Conservation (phyloP, 2,113 vertebrate species). For the Patagioenas fasciata region DNA sequence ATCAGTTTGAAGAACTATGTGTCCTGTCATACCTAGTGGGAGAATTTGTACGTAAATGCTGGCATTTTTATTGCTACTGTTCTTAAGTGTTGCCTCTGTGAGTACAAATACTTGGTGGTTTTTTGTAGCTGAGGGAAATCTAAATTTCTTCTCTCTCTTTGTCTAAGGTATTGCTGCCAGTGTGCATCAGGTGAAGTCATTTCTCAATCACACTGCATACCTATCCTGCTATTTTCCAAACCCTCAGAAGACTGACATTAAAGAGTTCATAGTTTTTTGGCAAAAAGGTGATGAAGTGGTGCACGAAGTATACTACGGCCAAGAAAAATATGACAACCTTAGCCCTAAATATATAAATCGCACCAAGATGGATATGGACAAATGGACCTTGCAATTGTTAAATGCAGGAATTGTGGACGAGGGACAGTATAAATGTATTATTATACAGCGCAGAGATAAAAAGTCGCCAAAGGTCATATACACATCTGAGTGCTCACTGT, state of each 20-base stretch:
- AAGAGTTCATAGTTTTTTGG: constrained; percentile 44
- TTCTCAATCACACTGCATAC: constrained; percentile 53
- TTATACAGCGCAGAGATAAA: constrained; percentile 10
- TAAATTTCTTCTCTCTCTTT: neutral
- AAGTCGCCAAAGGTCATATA: neutral
- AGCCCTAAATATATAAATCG: constrained; percentile 51
- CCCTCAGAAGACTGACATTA: neutral
- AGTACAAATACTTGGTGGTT: neutral
- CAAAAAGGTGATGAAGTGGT: constrained; percentile 33
- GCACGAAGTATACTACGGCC: neutral
- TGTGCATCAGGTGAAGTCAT: neutral
- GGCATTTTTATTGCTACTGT: accelerated
- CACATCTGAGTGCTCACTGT: neutral
- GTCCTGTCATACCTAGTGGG: neutral
- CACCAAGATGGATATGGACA: constrained; percentile 41
- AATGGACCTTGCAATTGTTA: constrained; percentile 49
- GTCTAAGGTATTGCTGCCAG: constrained; percentile 23
- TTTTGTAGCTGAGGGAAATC: neutral
- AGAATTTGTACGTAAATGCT: neutral
- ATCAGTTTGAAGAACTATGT: neutral
- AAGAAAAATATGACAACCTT: constrained; percentile 13
- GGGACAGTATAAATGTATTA: constrained; percentile 17
- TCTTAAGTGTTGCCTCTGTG: neutral
- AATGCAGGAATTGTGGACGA: constrained; percentile 28
- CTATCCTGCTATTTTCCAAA: constrained; percentile 49